Conservation (phyloP, 2,888 invertebrate genomes). For the Macrosiphum euphorbiae region DNA sequence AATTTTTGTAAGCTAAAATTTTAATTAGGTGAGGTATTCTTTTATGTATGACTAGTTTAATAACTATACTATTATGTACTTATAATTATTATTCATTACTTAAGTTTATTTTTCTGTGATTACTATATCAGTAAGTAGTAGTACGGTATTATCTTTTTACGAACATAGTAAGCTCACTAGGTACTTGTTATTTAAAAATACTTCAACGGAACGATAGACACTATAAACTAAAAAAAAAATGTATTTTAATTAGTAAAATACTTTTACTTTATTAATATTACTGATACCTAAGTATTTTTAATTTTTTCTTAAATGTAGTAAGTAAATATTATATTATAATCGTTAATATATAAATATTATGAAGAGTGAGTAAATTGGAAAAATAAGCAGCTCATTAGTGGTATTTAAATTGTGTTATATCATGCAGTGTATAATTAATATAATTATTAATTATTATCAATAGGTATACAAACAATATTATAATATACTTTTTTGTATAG, state of each 20-base stretch:
- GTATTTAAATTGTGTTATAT: neutral
- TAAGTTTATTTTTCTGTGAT: neutral
- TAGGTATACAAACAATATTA: neutral
- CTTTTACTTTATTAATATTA: neutral
- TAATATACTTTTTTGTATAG: neutral
- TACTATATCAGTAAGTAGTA: neutral
- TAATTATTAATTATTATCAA: neutral
- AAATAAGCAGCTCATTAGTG: neutral
- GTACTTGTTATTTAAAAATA: slow-evolving; percentile 29
- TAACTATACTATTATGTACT: neutral
- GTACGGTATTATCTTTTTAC: neutral
- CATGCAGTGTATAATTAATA: neutral
- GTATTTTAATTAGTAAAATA: neutral
- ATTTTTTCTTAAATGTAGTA: neutral
- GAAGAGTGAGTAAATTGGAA: neutral
- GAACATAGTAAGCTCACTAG: neutral
- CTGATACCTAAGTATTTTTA: neutral
- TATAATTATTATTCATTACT: neutral
- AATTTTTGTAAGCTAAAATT: neutral
- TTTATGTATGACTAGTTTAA: neutral
- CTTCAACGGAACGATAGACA: slow-evolving; percentile 37
- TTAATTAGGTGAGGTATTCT: neutral
- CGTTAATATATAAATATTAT: neutral
- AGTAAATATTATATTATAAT: neutral
- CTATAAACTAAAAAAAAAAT: neutral